Evolutionary conservation across 1,140 invertebrate species (phyloP).

Genomic region (Lepidotrigona ventralis): DNA sequence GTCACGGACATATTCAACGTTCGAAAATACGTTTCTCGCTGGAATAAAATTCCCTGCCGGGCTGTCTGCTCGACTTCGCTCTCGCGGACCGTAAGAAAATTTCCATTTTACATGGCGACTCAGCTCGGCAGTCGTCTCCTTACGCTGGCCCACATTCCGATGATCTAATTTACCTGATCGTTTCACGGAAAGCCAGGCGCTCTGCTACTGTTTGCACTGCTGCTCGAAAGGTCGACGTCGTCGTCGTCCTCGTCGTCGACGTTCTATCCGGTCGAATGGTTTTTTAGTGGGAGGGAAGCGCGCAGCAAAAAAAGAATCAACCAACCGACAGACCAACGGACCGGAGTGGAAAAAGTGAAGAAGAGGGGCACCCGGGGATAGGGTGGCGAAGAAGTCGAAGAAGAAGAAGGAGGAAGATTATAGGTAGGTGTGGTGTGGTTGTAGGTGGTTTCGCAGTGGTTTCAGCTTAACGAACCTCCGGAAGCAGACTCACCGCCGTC

Average conservation of each 20-base stretch:
- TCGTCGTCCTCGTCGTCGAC: not conserved
- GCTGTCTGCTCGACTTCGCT: not conserved
- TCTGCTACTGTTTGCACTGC: slow-evolving; percentile 20
- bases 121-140: not conserved
- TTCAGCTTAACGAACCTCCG: slow-evolving; percentile 70
- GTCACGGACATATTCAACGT: not conserved
- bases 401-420: slow-evolving; percentile 47
- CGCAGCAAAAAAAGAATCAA: not conserved
- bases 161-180: slow-evolving; percentile 30
- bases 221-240: not conserved
- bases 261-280: not conserved
- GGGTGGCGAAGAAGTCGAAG: slow-evolving; percentile 4
- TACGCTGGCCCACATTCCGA: not conserved
- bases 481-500: slow-evolving; percentile 62
- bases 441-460: slow-evolving; percentile 61
- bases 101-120: slow-evolving; percentile 1
- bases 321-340: not conserved
- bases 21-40: not conserved
- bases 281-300: not conserved
- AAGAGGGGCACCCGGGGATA: not conserved
- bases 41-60: not conserved
- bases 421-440: slow-evolving; percentile 43
- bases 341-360: not conserved
- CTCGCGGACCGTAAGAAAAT: not conserved
- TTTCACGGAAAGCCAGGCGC: not conserved